Evolutionary conservation across 2,113 vertebrate genomes (phyloP).

Genomic region (Haemorhous mexicanus): DNA sequence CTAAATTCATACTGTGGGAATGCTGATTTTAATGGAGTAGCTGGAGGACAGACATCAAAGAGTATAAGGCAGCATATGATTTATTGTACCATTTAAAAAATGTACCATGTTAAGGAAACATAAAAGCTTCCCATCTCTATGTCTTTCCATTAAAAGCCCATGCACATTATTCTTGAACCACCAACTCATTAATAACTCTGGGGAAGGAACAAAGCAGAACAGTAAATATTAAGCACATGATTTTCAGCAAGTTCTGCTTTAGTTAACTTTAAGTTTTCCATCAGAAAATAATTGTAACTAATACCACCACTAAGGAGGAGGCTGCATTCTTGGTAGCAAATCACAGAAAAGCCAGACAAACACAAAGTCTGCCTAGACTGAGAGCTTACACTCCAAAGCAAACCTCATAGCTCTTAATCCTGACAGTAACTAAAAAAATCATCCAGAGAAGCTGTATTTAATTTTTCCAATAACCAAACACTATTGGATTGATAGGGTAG

Average conservation of each 20-base stretch:
- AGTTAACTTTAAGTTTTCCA: constrained; percentile 17
- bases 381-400: background rate
- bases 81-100: constrained; percentile 49
- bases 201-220: constrained; percentile 25
- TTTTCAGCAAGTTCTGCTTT: constrained; percentile 30
- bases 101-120: constrained; percentile 30
- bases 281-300: background rate
- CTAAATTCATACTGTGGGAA: constrained; percentile 19
- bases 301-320: background rate
- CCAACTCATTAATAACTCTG: constrained; percentile 6
- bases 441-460: background rate
- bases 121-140: constrained; percentile 34
- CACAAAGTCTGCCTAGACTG: background rate
- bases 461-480: background rate
- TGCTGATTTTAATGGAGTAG: background rate
- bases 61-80: constrained; percentile 51
- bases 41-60: constrained; percentile 39
- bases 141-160: constrained; percentile 27
- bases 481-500: background rate
- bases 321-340: background rate
- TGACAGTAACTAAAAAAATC: background rate
- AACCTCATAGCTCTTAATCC: background rate
- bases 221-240: constrained; percentile 38
- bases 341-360: background rate
- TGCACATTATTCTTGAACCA: constrained; percentile 20